phyloP scores from a whole-genome alignment of 2,113 vertebrate genomes.

The human (Homo sapiens) region DNA sequence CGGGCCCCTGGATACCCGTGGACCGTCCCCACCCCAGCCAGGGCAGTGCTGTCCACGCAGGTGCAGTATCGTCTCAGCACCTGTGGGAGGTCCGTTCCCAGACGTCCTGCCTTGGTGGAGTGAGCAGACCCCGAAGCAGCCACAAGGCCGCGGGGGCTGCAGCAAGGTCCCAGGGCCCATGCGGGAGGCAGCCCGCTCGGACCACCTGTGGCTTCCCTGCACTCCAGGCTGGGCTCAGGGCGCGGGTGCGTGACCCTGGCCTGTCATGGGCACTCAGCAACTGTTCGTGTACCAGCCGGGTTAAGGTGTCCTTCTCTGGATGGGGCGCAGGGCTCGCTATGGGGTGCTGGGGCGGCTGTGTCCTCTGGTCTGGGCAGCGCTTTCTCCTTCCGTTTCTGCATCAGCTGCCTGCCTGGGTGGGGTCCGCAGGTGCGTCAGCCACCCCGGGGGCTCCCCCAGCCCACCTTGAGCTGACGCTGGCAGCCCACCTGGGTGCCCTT shows the following conservation, averaged over 20 bases:
- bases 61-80: rapidly evolving
- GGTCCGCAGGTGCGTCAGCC: neutral
- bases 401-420: neutral
- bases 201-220: neutral
- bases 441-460: neutral
- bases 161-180: neutral
- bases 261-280: rapidly evolving
- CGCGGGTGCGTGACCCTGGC: neutral
- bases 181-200: neutral
- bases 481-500: neutral
- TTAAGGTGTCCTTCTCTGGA: neutral
- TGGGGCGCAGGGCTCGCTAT: neutral
- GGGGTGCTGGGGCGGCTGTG: neutral
- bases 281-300: neutral
- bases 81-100: no score
- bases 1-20: neutral
- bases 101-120: neutral
- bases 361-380: neutral
- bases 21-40: rapidly evolving
- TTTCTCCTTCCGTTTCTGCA: no score
- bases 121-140: neutral
- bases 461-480: rapidly evolving
- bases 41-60: neutral
- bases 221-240: neutral
- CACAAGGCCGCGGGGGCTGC: rapidly evolving